These are phyloP conservation scores for Sardinella longiceps DNA, from an alignment of 2,797 vertebrate genomes.

Conservation along the genomic window DNA sequence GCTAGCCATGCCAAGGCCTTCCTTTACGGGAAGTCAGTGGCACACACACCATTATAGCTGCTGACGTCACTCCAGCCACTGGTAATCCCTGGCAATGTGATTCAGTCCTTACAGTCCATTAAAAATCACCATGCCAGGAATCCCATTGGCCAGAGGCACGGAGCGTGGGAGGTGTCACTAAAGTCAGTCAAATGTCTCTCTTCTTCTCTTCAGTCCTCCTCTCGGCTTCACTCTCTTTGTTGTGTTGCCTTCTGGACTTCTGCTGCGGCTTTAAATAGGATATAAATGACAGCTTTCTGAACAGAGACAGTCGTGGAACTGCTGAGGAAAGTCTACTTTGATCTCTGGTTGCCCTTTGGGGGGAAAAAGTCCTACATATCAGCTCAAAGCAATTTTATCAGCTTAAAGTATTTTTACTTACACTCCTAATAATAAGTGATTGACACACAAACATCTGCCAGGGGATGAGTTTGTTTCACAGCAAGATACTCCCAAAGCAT, in stretches of 20 bases:
- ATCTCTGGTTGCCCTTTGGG: not conserved
- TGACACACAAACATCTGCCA: slow-evolving; percentile 4
- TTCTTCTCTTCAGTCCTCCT: not conserved
- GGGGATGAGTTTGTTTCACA: not conserved
- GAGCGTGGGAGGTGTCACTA: not conserved
- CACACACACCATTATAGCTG: slow-evolving; percentile 13
- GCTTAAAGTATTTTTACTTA: slow-evolving; percentile 4
- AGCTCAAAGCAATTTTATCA: not conserved
- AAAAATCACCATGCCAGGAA: slow-evolving; percentile 78
- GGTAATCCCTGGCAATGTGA: slow-evolving; percentile 86
- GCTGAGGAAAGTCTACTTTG: slow-evolving; percentile 12
- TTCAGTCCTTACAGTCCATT: slow-evolving; percentile 61
- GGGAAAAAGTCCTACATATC: not conserved
- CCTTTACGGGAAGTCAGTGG: slow-evolving; percentile 19
- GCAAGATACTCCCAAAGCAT: not conserved
- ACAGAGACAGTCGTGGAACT: not conserved
- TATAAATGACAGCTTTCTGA: slow-evolving; percentile 24
- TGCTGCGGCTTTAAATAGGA: slow-evolving; percentile 4
- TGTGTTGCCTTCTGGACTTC: not conserved
- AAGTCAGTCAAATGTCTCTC: not conserved
- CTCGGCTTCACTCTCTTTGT: not conserved
- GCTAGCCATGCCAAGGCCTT: slow-evolving; percentile 3
- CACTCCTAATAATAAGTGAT: not conserved
- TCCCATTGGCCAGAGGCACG: slow-evolving; percentile 67
- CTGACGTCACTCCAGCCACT: slow-evolving; percentile 62